Conservation (phyloP, 2,888 invertebrate genomes). For the Tipula vernalis region DNA sequence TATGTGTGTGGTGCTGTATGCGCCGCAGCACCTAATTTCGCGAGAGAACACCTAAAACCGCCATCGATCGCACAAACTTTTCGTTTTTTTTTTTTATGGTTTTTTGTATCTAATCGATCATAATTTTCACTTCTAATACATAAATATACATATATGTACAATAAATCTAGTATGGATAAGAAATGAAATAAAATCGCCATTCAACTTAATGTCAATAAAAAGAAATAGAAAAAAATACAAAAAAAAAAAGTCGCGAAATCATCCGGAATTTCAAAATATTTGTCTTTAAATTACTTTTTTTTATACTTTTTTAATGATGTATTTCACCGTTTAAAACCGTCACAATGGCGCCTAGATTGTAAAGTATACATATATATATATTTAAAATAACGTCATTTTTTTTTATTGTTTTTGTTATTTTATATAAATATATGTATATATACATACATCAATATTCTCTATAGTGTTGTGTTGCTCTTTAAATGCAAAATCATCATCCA, state of each 20-base stretch:
- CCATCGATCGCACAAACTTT: background rate
- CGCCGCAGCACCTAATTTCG: background rate
- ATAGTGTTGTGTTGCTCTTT: background rate
- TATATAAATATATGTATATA: background rate
- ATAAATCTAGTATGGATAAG: background rate
- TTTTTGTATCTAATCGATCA: background rate
- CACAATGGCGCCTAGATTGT: background rate
- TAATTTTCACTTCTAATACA: conserved; percentile 1
- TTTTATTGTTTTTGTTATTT: background rate
- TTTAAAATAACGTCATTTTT: background rate
- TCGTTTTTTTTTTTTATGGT: background rate
- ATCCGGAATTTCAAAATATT: conserved; percentile 1
- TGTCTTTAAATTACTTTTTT: background rate
- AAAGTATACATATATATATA: background rate
- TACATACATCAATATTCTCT: background rate
- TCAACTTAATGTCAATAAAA: background rate
- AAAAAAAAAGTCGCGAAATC: background rate
- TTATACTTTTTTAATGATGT: conserved; percentile 6
- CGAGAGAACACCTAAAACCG: background rate
- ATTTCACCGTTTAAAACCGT: conserved; percentile 1
- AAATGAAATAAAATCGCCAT: background rate
- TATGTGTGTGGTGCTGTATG: too few relatives aligned
- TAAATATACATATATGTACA: background rate
- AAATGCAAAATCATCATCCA: background rate
- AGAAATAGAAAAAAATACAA: background rate